A percentile compares a stretch with the other conserved stretches of the same genome.
Evolutionary conservation across 30 jellyfish, hydroid and myxozoan genomes (phyloP).

Genomic region (Cassiopea xamachana): DNA sequence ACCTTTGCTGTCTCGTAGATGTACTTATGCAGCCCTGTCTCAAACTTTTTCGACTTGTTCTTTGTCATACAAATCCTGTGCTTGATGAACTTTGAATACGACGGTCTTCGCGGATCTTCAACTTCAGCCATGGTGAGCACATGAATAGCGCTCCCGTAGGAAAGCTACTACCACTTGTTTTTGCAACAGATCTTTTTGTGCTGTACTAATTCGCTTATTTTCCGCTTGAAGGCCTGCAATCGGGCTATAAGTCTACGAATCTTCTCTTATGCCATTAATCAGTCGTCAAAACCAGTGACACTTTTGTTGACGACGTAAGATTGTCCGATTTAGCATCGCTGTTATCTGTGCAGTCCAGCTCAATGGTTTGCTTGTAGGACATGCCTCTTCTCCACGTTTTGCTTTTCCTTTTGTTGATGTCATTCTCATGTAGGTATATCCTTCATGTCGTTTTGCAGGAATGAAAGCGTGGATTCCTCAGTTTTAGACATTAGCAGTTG

Average conservation of each 20-base stretch:
- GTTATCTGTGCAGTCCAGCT: no score
- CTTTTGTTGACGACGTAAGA: background rate
- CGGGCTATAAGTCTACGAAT: background rate
- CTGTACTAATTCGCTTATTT: background rate
- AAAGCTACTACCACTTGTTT: background rate
- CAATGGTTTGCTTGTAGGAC: no score
- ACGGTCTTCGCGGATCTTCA: slow-evolving; percentile 59
- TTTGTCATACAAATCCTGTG: slow-evolving; percentile 50
- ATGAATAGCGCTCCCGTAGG: background rate
- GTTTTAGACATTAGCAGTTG: no score
- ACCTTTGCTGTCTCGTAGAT: slow-evolving; percentile 13
- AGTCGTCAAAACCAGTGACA: background rate
- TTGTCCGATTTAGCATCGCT: background rate
- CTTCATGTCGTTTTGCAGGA: no score
- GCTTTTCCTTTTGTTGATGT: no score
- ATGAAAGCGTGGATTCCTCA: no score
- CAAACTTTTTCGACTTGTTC: slow-evolving; percentile 16
- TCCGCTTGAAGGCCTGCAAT: background rate
- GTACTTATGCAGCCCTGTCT: slow-evolving; percentile 2
- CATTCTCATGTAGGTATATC: no score
- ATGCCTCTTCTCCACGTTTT: no score
- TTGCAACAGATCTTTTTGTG: background rate
- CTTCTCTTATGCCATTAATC: background rate
- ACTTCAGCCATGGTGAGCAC: slow-evolving; percentile 34
- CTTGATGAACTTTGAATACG: slow-evolving; percentile 25